Conservation (phyloP, 2,888 invertebrate genomes). For the Azorinus chamasolen region DNA sequence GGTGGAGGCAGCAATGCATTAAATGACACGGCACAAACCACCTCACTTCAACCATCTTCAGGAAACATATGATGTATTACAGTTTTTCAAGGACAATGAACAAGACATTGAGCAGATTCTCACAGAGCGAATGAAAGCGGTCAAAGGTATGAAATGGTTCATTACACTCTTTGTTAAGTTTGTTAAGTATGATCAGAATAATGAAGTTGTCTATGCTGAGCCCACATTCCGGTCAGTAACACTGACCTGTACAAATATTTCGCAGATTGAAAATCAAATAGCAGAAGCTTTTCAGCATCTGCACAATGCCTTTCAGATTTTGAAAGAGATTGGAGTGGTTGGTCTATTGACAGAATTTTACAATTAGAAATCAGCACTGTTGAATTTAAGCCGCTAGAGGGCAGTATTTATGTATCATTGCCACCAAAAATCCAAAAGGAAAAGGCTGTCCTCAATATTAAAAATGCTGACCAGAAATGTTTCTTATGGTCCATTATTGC, state of each 20-base stretch:
- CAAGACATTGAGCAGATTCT: slow-evolving; percentile 4
- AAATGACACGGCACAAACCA: slow-evolving; percentile 11
- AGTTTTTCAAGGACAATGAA: neutral
- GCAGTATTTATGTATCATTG: slow-evolving; percentile 33
- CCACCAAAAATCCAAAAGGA: slow-evolving; percentile 19
- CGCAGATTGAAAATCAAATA: slow-evolving; percentile 31
- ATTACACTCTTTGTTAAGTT: slow-evolving; percentile 40
- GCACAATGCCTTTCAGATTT: slow-evolving; percentile 29
- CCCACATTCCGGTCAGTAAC: slow-evolving; percentile 26
- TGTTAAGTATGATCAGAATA: slow-evolving; percentile 15
- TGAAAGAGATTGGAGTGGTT: slow-evolving; percentile 33
- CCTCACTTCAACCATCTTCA: too few species aligned
- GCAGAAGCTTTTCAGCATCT: too few species aligned
- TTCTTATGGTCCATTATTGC: slow-evolving; percentile 44
- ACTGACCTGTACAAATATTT: slow-evolving; percentile 23
- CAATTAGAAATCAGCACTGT: slow-evolving; percentile 38
- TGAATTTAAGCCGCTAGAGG: slow-evolving; percentile 32
- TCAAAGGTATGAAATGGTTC: slow-evolving; percentile 59
- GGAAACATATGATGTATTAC: too few species aligned
- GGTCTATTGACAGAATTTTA: slow-evolving; percentile 46
- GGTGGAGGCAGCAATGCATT: slow-evolving; percentile 18
- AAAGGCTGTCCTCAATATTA: slow-evolving; percentile 47
- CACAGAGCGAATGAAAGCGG: neutral
- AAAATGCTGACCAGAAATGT: slow-evolving; percentile 49
- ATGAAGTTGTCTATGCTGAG: slow-evolving; percentile 56